phyloP scores from a whole-genome alignment of 2,797 vertebrate genomes.

The Cyprinodon diabolis region DNA sequence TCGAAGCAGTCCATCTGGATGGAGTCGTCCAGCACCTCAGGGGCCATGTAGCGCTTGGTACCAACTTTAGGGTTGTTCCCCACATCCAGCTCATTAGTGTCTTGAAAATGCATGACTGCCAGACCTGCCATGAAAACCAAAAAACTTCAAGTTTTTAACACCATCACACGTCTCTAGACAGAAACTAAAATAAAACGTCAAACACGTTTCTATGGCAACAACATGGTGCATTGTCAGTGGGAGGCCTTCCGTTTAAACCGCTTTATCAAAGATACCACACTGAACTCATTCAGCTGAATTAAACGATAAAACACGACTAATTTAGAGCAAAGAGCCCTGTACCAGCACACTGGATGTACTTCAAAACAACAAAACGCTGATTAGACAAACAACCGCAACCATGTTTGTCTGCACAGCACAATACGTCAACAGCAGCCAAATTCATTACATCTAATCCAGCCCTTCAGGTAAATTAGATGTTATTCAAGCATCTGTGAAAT shows the following conservation, averaged over 20 bases:
- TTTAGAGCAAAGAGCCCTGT: constrained; percentile 27
- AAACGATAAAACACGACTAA: constrained; percentile 19
- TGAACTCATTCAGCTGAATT: constrained; percentile 2
- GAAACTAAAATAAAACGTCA: not conserved
- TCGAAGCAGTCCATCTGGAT: constrained; percentile 98
- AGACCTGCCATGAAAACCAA: constrained; percentile 80
- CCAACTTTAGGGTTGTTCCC: constrained; percentile 98
- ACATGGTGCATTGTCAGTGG: not conserved
- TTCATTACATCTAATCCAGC: constrained; percentile 27
- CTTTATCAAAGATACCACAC: constrained; percentile 1
- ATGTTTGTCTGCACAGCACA: constrained; percentile 41
- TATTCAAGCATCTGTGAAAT: constrained; percentile 37
- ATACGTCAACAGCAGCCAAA: constrained; percentile 42
- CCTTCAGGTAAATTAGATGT: constrained; percentile 34
- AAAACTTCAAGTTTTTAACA: not conserved
- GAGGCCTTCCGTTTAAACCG: not conserved
- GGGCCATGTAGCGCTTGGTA: constrained; percentile 98
- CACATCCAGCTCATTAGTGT: constrained; percentile 95
- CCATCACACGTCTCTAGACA: not conserved
- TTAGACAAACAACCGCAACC: constrained; percentile 51
- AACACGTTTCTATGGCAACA: not conserved
- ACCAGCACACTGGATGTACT: constrained; percentile 41
- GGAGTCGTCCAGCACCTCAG: constrained; percentile 93
- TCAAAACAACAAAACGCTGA: constrained; percentile 19
- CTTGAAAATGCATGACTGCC: constrained; percentile 97